Evolutionary conservation across 2,113 vertebrate genomes (phyloP), one percentile per base, ranked within the genome.

Genomic region (Seriola aureovittata): DNA sequence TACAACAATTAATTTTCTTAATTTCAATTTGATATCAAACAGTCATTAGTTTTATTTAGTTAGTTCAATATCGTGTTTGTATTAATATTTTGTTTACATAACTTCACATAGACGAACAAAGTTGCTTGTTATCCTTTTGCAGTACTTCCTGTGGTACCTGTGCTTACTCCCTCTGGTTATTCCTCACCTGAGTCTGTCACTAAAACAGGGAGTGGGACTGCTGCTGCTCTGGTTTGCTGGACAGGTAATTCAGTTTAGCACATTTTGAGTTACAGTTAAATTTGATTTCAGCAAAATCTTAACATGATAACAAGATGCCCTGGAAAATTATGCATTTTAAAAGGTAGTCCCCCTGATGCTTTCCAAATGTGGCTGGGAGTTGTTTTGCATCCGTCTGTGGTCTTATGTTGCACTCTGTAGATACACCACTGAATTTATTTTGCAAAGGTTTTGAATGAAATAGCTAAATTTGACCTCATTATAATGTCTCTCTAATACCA

Each of bases 91-190:
- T 48, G 5, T 48, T 46, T 46, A 46, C 16, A 17, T 48, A 3
- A 5, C 36, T 21, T 66, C 44, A 38, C 44, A 25, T 4, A 68
- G 12, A 54, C 13, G 50, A 44, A 64, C n/a, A 16, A 60, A 38
- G 29, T 42, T 57, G 21, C 32, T 48, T 70, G n/a, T 67, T 50
- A 8, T 71, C 40, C 55, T 85, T 86, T 78, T 60, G 8, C 60
- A 99, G 94, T 99, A 99, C 89, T 99, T 99, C 78, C 93, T 99
- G 19, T 99, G 98, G 98, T 99, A 99, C 76, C 95, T 99, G 73
- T 99, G 97, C 86, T 93, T 99, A 3, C 94, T 99, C 69, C 98
- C 98, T 12, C 91, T 97, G 0, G 69, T 98, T 70, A 93, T 98
- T 86, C 97, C 97, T 8, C 88, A 58, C 0, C 82, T 99, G 82